phyloP scores from a whole-genome alignment of 2,113 vertebrate genomes.

The Patagioenas fasciata region DNA sequence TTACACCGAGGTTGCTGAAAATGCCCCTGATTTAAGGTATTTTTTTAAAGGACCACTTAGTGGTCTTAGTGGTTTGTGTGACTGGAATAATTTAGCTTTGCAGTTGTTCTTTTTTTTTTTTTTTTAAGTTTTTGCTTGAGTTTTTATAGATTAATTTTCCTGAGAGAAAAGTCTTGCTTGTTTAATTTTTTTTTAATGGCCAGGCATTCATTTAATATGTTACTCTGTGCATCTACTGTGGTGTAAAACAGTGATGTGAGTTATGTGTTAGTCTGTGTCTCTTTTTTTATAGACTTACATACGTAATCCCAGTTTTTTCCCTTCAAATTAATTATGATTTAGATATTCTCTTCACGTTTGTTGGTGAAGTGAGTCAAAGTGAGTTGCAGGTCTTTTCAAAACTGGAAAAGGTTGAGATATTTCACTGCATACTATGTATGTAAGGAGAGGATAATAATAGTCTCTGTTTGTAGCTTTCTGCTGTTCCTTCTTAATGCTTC shows the following conservation, averaged over 20 bases:
- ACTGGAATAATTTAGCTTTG: neutral
- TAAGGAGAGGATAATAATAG: neutral
- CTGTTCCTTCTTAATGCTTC: neutral
- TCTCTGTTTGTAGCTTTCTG: neutral
- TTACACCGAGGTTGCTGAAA: neutral
- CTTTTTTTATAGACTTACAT: neutral
- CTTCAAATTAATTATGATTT: neutral
- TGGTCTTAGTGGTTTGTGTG: neutral
- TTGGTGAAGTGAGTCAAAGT: neutral
- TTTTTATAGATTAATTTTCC: neutral
- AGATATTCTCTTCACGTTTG: neutral
- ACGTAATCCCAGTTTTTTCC: neutral
- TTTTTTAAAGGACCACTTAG: neutral
- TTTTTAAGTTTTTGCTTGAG: neutral
- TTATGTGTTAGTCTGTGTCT: neutral
- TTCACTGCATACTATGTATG: neutral
- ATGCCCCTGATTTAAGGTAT: neutral
- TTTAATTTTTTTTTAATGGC: neutral
- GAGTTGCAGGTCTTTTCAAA: neutral
- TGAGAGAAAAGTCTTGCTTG: neutral
- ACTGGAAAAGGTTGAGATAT: neutral
- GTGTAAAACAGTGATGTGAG: neutral
- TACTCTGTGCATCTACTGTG: accelerated
- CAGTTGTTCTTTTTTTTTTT: neutral
- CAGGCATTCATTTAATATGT: neutral